Percentiles rank a stretch among this genome's conserved stretches.
These are phyloP conservation scores for Galaxea fascicularis DNA, from an alignment of 92 coral and sea anemone genomes.

Conservation along the genomic window DNA sequence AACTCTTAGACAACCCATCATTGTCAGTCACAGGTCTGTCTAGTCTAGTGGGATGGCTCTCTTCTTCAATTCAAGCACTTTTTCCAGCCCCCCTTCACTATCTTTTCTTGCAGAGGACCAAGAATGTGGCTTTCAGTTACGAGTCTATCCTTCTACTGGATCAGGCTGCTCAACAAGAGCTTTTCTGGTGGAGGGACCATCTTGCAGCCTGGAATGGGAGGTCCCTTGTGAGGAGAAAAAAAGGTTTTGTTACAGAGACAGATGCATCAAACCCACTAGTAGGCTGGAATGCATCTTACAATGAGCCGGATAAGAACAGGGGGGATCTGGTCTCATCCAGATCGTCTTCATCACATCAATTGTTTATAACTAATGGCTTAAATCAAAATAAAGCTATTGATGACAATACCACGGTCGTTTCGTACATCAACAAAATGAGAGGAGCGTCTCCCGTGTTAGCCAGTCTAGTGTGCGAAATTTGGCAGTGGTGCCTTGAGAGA, in stretches of 20 bases:
- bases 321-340: constrained; percentile 55
- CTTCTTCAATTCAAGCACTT: constrained; percentile 63
- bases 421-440: constrained; percentile 55
- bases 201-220: constrained; percentile 56
- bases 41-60: constrained; percentile 43
- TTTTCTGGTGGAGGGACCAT: constrained; percentile 52
- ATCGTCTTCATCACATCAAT: constrained; percentile 43
- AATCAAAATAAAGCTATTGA: constrained; percentile 47
- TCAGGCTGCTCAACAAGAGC: constrained; percentile 41
- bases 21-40: constrained; percentile 55
- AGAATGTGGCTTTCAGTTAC: constrained; percentile 34
- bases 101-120: constrained; percentile 28
- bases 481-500: constrained; percentile 59
- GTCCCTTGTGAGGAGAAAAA: constrained; percentile 8
- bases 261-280: constrained; percentile 59
- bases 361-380: constrained; percentile 55
- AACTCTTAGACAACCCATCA: constrained; percentile 9
- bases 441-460: constrained; percentile 47
- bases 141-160: constrained; percentile 32
- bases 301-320: constrained; percentile 53
- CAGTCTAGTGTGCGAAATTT: constrained; percentile 49
- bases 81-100: constrained; percentile 68
- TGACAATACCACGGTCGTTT: constrained; percentile 61
- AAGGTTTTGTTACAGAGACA: constrained; percentile 35
- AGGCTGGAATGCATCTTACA: constrained; percentile 58